Evolutionary conservation across 2,797 vertebrate genomes (phyloP).

Genomic region (Tokudaia muenninki): DNA sequence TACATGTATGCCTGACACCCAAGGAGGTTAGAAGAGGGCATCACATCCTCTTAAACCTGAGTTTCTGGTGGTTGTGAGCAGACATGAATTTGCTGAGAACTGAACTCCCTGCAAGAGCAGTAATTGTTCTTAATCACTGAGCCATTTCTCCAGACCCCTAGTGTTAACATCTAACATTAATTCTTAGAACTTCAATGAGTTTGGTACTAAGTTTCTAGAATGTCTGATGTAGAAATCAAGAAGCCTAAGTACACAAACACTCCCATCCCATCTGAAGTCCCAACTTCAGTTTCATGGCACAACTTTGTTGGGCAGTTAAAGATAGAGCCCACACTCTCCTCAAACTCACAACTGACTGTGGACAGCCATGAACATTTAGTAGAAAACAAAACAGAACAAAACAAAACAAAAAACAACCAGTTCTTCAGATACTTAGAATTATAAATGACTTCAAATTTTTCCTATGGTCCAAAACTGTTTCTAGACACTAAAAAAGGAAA

Average conservation of each 20-base stretch:
- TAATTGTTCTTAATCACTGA: not conserved
- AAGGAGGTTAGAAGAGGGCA: not conserved
- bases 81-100: not conserved
- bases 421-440: conserved; percentile 22
- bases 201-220: conserved; percentile 45
- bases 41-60: not conserved
- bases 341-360: not conserved
- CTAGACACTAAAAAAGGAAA: conserved; percentile 52
- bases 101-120: not conserved
- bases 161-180: not conserved
- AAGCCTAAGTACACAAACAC: conserved; percentile 39
- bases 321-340: not conserved
- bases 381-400: conserved; percentile 19
- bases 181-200: not conserved
- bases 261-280: not conserved
- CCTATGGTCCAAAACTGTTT: conserved; percentile 51
- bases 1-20: not conserved
- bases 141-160: not conserved
- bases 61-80: not conserved
- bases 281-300: not conserved
- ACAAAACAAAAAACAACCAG: not conserved
- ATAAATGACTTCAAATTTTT: conserved; percentile 56
- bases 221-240: not conserved
- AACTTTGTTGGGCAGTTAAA: not conserved
- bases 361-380: conserved; percentile 10